Conservation (phyloP, 2,797 vertebrate species). For the Poecilia velifera region DNA sequence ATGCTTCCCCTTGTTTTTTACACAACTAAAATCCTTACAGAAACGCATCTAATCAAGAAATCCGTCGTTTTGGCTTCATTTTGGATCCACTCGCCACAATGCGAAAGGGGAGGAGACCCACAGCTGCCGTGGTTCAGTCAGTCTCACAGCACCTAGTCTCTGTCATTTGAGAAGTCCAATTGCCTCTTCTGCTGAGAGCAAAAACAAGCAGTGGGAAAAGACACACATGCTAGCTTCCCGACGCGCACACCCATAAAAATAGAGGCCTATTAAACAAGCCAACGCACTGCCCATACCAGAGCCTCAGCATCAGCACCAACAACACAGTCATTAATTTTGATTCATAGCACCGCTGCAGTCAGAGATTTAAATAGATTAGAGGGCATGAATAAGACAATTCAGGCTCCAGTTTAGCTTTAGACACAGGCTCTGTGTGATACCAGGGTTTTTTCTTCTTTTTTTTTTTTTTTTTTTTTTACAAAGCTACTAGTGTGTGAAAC, state of each 20-base stretch:
- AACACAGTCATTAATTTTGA: conserved; percentile 59
- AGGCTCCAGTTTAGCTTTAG: conserved; percentile 26
- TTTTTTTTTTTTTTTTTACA: conserved; percentile 9
- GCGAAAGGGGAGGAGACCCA: conserved; percentile 29
- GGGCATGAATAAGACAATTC: conserved; percentile 65
- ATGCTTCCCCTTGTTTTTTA: conserved; percentile 37
- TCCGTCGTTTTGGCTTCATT: conserved; percentile 50
- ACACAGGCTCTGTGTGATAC: conserved; percentile 43
- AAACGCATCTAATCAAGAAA: conserved; percentile 63
- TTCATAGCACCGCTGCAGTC: conserved; percentile 46
- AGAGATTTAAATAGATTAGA: conserved; percentile 59
- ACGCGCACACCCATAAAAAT: conserved; percentile 35
- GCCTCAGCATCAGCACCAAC: conserved; percentile 59
- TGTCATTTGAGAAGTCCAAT: conserved; percentile 72
- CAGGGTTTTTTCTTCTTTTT: background rate
- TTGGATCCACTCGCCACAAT: conserved; percentile 26
- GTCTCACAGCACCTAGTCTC: conserved; percentile 63
- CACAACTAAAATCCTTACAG: conserved; percentile 40
- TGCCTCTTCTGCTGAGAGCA: conserved; percentile 62
- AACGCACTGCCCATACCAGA: conserved; percentile 42
- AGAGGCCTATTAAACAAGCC: conserved; percentile 37
- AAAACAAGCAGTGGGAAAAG: conserved; percentile 44
- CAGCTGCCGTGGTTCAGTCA: conserved; percentile 60
- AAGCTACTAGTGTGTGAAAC: conserved; percentile 26
- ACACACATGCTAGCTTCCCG: conserved; percentile 21